These are phyloP conservation scores for Chrysomela aeneicollis DNA, from an alignment of 2,888 invertebrate genomes.

Conservation along the genomic window DNA sequence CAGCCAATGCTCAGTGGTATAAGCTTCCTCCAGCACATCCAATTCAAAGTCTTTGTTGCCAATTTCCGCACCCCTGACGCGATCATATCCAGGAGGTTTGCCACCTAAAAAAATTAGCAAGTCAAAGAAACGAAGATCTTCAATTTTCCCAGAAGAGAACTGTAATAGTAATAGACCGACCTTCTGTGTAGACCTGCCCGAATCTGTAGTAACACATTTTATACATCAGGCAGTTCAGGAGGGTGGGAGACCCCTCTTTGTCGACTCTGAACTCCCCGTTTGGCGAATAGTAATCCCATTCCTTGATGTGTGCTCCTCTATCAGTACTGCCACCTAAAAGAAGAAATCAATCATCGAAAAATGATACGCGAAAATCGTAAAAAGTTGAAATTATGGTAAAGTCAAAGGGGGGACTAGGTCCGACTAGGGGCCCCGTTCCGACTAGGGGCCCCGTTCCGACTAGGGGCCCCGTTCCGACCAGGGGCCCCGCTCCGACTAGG, in stretches of 20 bases:
- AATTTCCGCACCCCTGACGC: slow-evolving; percentile 96
- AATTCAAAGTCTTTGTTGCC: slow-evolving; percentile 98
- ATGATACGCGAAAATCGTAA: no score
- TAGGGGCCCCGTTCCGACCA: no score
- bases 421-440: no score
- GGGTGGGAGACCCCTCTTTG: slow-evolving; percentile 87
- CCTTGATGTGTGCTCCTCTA: slow-evolving; percentile 92
- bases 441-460: no score
- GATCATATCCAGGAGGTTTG: slow-evolving; percentile 94
- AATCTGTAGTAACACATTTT: slow-evolving; percentile 99
- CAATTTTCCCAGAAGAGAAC: no score
- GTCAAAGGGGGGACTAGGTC: no score
- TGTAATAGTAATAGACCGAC: slow-evolving; percentile 59
- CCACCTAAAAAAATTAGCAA: slow-evolving; percentile 63
- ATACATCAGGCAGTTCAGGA: slow-evolving; percentile 98
- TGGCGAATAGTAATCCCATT: slow-evolving; percentile 95
- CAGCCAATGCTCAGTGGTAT: slow-evolving; percentile 99
- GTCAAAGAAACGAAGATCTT: background rate
- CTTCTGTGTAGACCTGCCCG: slow-evolving; percentile 95
- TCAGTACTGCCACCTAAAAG: slow-evolving; percentile 88
- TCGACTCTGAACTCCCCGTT: slow-evolving; percentile 96
- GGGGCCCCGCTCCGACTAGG: no score
- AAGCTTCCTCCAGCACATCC: slow-evolving; percentile 98
- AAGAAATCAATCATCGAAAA: slow-evolving; percentile 61
- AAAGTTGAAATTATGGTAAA: no score